Evolutionary conservation across 2,113 vertebrate genomes (phyloP).

Genomic region (Gymnobelideus leadbeateri): DNA sequence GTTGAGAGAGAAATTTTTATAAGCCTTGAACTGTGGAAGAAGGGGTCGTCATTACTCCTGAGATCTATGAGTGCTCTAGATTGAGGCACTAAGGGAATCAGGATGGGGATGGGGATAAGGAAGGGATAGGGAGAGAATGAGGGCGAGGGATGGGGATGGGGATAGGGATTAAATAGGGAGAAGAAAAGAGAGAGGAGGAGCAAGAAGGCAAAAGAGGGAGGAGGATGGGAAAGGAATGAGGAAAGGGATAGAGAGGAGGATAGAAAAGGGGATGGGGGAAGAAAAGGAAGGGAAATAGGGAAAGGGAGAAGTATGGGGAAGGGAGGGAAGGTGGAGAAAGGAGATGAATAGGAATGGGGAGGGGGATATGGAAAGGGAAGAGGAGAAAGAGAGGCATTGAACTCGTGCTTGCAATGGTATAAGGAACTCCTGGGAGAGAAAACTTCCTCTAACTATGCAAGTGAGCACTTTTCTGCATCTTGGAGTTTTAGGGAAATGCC

Average conservation of each 20-base stretch:
- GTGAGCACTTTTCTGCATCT: not conserved
- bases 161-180: not conserved
- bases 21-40: not conserved
- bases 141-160: not conserved
- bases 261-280: not conserved
- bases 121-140: not conserved
- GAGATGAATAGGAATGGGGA: not conserved
- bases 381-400: not conserved
- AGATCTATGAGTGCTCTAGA: not conserved
- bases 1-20: not conserved
- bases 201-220: not conserved
- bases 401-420: not conserved
- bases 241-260: not conserved
- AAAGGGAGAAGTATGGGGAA: not conserved
- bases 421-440: not conserved
- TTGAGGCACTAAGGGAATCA: not conserved
- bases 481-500: no score
- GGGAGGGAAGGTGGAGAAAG: not conserved
- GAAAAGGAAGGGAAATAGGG: not conserved
- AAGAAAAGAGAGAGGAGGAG: no score
- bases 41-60: not conserved
- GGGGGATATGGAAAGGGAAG: not conserved
- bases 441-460: not conserved
- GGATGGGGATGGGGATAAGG: not conserved
- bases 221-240: not conserved